These are phyloP conservation scores for Megamerina dolium DNA, from an alignment of 2,888 invertebrate species.

Conservation along the genomic window DNA sequence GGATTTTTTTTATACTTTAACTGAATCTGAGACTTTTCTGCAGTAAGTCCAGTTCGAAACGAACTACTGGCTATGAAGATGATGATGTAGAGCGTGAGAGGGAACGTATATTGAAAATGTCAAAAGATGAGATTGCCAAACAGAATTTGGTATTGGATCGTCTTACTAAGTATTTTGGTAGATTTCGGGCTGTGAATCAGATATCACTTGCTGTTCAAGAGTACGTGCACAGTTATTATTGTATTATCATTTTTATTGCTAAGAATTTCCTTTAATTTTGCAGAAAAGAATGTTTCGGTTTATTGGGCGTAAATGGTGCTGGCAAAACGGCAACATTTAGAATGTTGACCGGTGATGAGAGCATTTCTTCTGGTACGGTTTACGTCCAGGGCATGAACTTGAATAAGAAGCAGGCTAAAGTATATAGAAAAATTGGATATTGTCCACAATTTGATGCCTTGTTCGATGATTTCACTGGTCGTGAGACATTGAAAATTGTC, in stretches of 20 bases:
- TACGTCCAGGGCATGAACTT: slow-evolving; percentile 58
- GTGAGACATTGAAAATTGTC: slow-evolving; percentile 63
- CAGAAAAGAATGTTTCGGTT: slow-evolving; percentile 71
- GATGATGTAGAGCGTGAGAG: slow-evolving; percentile 57
- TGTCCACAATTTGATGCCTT: slow-evolving; percentile 74
- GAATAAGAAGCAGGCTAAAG: slow-evolving; percentile 53
- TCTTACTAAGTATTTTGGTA: slow-evolving; percentile 70
- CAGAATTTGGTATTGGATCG: slow-evolving; percentile 58
- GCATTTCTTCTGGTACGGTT: slow-evolving; percentile 64
- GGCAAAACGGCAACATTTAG: slow-evolving; percentile 86
- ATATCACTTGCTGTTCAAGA: slow-evolving; percentile 54
- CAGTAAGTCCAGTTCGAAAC: slow-evolving; percentile 32
- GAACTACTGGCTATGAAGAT: slow-evolving; percentile 44
- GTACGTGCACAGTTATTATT: slow-evolving; percentile 29
- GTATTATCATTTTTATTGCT: not conserved
- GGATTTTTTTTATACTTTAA: no score
- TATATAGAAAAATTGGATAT: slow-evolving; percentile 61
- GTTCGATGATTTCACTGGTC: slow-evolving; percentile 63
- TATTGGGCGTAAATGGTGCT: slow-evolving; percentile 80
- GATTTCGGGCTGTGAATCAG: slow-evolving; percentile 72
- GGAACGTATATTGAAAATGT: slow-evolving; percentile 48
- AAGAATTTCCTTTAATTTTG: not conserved
- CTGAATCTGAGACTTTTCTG: no score
- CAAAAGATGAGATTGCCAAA: slow-evolving; percentile 39
- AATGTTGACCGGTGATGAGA: slow-evolving; percentile 81